phyloP scores from a whole-genome alignment of 2,797 vertebrate species.

The Liasis olivaceus region DNA sequence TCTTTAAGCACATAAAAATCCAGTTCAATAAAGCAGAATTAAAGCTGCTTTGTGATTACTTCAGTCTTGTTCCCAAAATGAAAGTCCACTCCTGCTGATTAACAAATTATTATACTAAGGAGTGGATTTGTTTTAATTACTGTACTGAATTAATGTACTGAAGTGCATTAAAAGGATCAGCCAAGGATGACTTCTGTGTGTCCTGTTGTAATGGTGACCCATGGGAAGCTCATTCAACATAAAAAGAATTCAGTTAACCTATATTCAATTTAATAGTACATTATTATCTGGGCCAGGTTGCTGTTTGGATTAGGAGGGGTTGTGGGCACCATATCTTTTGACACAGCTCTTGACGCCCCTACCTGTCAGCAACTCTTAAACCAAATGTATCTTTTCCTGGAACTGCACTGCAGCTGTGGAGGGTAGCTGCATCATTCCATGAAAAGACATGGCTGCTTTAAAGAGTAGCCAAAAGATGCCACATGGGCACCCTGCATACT shows the following conservation, averaged over 20 bases:
- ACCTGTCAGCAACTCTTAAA: neutral
- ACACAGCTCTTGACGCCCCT: neutral
- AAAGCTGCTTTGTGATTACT: neutral
- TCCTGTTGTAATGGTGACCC: constrained; percentile 43
- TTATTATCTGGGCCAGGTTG: neutral
- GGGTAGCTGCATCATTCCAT: no score
- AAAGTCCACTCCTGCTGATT: constrained; percentile 39
- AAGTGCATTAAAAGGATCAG: constrained; percentile 71
- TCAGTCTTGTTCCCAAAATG: constrained; percentile 29
- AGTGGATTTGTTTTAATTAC: constrained; percentile 70
- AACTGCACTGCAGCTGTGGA: no score
- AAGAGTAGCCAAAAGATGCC: no score
- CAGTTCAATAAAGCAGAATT: neutral
- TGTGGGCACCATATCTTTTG: neutral
- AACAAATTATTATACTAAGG: constrained; percentile 39
- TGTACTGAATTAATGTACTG: constrained; percentile 17
- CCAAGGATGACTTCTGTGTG: constrained; percentile 52
- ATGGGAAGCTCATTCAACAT: constrained; percentile 45
- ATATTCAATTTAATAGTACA: neutral
- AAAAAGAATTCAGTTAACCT: constrained; percentile 41
- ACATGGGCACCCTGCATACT: no score
- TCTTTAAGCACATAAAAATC: neutral
- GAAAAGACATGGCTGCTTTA: no score
- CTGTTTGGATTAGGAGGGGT: neutral
- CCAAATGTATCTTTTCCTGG: no score